Conservation (phyloP, 2,113 vertebrate species). For the Rhinopomastus cyanomelas region DNA sequence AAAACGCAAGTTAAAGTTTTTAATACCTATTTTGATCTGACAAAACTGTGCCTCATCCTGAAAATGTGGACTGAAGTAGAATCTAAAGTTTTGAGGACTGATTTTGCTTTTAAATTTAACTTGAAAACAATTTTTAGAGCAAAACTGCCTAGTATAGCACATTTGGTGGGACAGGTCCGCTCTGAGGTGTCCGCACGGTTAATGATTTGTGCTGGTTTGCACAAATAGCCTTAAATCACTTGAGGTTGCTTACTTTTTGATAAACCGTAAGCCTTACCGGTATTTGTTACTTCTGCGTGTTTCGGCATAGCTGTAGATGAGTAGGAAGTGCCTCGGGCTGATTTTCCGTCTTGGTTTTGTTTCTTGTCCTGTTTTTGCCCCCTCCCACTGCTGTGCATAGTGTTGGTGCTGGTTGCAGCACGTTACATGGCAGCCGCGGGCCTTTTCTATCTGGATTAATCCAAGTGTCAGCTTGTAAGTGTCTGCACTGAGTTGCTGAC, state of each 20-base stretch:
- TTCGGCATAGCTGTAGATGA: constrained; percentile 31
- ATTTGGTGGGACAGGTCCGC: neutral
- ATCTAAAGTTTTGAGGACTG: neutral
- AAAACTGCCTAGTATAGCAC: neutral
- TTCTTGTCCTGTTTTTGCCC: neutral
- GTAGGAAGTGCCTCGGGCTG: constrained; percentile 28
- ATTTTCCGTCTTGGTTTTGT: neutral
- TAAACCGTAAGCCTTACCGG: neutral
- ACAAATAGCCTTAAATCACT: constrained; percentile 30
- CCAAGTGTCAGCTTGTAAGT: neutral
- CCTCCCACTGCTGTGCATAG: neutral
- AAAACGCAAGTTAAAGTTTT: constrained; percentile 16
- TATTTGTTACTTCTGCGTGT: constrained; percentile 10
- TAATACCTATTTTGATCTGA: neutral
- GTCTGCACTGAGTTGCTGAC: neutral
- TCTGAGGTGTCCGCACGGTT: neutral
- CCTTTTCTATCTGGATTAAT: neutral
- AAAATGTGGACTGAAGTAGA: neutral
- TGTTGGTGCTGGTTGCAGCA: neutral
- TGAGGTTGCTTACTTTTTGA: constrained; percentile 55
- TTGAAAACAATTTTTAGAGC: neutral
- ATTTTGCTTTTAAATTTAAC: constrained; percentile 28
- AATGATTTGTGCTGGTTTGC: constrained; percentile 34
- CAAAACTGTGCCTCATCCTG: neutral
- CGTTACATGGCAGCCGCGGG: neutral